These are phyloP conservation scores for Calameuta pallipes DNA, from an alignment of 2,888 invertebrate species.

Conservation along the genomic window DNA sequence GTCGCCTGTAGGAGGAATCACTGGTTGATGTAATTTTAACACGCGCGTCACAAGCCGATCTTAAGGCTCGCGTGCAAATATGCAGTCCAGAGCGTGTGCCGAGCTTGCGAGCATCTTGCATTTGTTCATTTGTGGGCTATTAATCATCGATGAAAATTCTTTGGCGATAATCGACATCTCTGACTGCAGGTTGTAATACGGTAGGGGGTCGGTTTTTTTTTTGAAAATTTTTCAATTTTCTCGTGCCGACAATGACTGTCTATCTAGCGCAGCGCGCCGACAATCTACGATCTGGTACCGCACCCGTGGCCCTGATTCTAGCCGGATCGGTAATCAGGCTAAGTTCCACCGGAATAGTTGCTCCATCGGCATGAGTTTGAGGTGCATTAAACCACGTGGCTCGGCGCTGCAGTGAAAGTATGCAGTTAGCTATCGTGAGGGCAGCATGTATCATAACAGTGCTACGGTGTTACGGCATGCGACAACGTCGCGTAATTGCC, in stretches of 20 bases:
- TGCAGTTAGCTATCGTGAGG: slow-evolving; percentile 22
- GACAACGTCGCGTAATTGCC: slow-evolving; percentile 33
- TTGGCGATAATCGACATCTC: neutral
- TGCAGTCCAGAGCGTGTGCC: neutral
- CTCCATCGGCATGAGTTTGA: neutral
- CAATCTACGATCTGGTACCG: slow-evolving; percentile 10
- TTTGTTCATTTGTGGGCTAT: neutral
- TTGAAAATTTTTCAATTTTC: neutral
- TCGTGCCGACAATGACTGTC: neutral
- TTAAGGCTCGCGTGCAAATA: neutral
- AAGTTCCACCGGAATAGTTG: slow-evolving; percentile 8
- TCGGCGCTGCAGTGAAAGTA: slow-evolving; percentile 36
- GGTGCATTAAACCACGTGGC: slow-evolving; percentile 10
- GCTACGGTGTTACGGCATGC: slow-evolving; percentile 27
- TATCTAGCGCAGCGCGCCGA: neutral
- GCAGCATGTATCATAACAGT: slow-evolving; percentile 19
- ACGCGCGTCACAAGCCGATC: neutral
- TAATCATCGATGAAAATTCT: neutral
- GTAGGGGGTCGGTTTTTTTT: neutral
- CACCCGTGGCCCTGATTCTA: slow-evolving; percentile 37
- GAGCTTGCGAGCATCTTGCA: neutral
- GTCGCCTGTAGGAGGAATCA: neutral
- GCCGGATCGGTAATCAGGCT: slow-evolving; percentile 9
- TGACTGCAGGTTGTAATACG: neutral
- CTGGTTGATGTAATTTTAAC: neutral